Percentiles rank a stretch among this genome's conserved stretches.
Conservation (phyloP, 2,888 invertebrate species). For the Galeruca laticollis region DNA sequence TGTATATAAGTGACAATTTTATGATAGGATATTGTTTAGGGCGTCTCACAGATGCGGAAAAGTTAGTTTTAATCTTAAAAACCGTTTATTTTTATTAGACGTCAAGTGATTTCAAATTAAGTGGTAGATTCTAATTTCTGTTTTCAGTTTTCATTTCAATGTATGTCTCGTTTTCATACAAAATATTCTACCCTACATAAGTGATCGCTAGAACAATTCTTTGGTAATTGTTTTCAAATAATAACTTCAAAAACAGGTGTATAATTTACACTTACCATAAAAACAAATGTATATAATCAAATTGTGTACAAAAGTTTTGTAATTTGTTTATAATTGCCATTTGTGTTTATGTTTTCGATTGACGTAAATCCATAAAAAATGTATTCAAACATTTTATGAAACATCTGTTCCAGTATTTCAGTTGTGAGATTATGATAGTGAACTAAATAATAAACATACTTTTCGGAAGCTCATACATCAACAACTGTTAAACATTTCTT, state of each 20-base stretch:
- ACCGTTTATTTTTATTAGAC: no score
- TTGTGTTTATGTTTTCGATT: constrained; percentile 38
- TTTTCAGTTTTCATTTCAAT: no score
- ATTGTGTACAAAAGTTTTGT: constrained; percentile 6
- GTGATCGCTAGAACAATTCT: not conserved
- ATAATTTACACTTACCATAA: not conserved
- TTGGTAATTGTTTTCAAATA: not conserved
- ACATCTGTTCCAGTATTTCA: constrained; percentile 37
- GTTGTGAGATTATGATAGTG: constrained; percentile 21
- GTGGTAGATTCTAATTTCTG: no score
- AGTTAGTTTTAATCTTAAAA: no score
- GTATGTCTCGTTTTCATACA: no score
- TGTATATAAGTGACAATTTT: no score
- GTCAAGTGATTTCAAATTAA: no score
- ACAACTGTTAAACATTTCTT: not conserved
- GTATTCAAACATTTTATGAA: constrained; percentile 33
- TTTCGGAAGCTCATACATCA: constrained; percentile 12
- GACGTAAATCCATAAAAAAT: constrained; percentile 45
- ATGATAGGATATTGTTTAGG: no score
- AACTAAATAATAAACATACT: constrained; percentile 6
- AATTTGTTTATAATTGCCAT: constrained; percentile 27
- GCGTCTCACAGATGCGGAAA: no score
- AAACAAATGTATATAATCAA: not conserved
- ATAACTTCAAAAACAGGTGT: constrained; percentile 1
- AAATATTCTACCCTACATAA: not conserved